Percentiles rank a stretch among this genome's conserved stretches.
Conservation (phyloP, 2,888 invertebrate genomes). For the Lochmaea capreae region DNA sequence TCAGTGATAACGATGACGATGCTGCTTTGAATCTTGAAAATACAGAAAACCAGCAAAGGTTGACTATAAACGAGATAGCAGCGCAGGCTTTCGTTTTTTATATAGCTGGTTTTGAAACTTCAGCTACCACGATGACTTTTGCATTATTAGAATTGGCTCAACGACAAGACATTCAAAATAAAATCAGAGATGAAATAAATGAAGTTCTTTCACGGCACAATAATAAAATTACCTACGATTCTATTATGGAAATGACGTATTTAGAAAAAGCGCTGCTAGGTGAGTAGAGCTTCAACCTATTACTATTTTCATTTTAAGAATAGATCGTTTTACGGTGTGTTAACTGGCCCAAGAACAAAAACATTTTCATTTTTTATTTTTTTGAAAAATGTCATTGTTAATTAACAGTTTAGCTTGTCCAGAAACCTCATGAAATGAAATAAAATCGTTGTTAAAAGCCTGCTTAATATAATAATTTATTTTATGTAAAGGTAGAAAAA, state of each 20-base stretch:
- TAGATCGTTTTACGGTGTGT: no score
- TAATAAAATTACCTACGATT: slow-evolving; percentile 47
- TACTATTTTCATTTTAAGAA: no score
- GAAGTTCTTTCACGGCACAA: slow-evolving; percentile 39
- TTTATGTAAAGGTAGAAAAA: no score
- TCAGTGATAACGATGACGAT: slow-evolving; percentile 44
- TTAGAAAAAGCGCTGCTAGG: slow-evolving; percentile 48
- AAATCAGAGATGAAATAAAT: slow-evolving; percentile 44
- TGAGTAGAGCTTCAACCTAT: slow-evolving; percentile 20
- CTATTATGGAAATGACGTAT: slow-evolving; percentile 48
- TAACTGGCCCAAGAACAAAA: no score
- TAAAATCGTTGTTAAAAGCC: no score
- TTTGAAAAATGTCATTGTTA: no score
- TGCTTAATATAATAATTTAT: no score
- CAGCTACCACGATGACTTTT: slow-evolving; percentile 52
- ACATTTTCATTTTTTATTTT: no score
- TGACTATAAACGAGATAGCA: slow-evolving; percentile 43
- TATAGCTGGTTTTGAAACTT: slow-evolving; percentile 51
- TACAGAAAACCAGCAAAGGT: not conserved
- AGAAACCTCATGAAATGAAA: no score
- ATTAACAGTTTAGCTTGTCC: no score
- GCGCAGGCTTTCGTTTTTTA: slow-evolving; percentile 52
- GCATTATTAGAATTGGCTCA: slow-evolving; percentile 47
- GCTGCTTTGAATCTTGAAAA: slow-evolving; percentile 21
- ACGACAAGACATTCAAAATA: slow-evolving; percentile 48